Conservation (phyloP, 1,140 invertebrate genomes). For the Zaprionus kolodkinae region DNA sequence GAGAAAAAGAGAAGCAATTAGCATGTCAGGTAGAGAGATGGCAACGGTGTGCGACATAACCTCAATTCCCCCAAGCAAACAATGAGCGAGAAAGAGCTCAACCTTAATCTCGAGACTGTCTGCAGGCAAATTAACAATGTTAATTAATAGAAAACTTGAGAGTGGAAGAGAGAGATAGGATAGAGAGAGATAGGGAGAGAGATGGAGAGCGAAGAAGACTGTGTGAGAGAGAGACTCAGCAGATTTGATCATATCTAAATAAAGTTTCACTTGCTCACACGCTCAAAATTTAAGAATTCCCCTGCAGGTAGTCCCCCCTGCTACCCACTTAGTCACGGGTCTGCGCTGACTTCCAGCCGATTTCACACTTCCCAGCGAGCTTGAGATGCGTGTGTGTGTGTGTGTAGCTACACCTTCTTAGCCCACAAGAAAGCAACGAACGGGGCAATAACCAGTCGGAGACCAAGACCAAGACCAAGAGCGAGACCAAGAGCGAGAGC, state of each 20-base stretch:
- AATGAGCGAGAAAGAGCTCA: conserved; percentile 31
- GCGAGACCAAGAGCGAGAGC: not conserved
- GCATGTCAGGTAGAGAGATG: conserved; percentile 2
- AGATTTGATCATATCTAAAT: conserved; percentile 61
- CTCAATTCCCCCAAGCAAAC: conserved; percentile 37
- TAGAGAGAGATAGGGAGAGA: conserved; percentile 15
- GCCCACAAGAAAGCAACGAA: conserved; percentile 58
- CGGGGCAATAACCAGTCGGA: conserved; percentile 46
- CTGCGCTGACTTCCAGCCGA: conserved; percentile 34
- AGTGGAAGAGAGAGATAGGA: conserved; percentile 8
- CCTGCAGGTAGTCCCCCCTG: conserved; percentile 13
- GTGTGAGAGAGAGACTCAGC: conserved; percentile 18
- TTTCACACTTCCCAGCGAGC: conserved; percentile 64
- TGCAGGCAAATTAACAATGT: conserved; percentile 68
- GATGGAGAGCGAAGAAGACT: not conserved
- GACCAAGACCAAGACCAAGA: conserved; percentile 8
- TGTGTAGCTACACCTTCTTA: conserved; percentile 45
- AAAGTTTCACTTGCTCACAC: conserved; percentile 69
- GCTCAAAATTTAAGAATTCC: conserved; percentile 60
- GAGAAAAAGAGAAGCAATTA: conserved; percentile 15
- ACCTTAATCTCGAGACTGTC: conserved; percentile 58
- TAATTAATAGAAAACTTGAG: conserved; percentile 74
- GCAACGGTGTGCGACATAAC: conserved; percentile 31
- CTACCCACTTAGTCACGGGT: conserved; percentile 39
- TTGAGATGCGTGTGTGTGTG: not conserved